These are phyloP conservation scores for Catharus fuscescens DNA, from an alignment of 2,113 vertebrate species.

Conservation along the genomic window DNA sequence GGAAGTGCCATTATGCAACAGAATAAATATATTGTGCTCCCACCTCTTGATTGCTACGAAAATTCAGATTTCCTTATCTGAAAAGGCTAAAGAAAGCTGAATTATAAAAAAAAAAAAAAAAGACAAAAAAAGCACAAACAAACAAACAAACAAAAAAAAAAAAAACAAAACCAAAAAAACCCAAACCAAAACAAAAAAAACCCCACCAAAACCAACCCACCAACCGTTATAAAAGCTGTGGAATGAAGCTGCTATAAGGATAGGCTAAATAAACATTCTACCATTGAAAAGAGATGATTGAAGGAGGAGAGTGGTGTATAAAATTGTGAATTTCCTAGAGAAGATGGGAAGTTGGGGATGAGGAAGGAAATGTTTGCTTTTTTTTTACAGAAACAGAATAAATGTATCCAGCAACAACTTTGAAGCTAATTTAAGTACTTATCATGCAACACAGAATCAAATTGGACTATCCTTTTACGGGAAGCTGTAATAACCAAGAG, in stretches of 20 bases:
- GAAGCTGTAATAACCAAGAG: background rate
- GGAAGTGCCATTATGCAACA: background rate
- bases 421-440: background rate
- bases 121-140: no score
- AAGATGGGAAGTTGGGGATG: background rate
- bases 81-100: background rate
- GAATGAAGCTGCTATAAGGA: background rate
- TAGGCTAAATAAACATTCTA: background rate
- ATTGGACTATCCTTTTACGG: background rate
- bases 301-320: background rate
- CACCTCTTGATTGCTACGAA: background rate
- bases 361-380: background rate
- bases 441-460: accelerated
- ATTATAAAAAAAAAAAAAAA: background rate
- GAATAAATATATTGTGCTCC: background rate
- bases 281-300: background rate
- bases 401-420: background rate
- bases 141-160: no score
- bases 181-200: no score
- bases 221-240: background rate
- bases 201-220: no score
- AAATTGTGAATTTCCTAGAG: background rate
- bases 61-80: background rate
- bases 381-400: background rate
- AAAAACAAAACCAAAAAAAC: no score